Conservation (phyloP, 2,888 invertebrate species). For the Leistus spinibarbis region DNA sequence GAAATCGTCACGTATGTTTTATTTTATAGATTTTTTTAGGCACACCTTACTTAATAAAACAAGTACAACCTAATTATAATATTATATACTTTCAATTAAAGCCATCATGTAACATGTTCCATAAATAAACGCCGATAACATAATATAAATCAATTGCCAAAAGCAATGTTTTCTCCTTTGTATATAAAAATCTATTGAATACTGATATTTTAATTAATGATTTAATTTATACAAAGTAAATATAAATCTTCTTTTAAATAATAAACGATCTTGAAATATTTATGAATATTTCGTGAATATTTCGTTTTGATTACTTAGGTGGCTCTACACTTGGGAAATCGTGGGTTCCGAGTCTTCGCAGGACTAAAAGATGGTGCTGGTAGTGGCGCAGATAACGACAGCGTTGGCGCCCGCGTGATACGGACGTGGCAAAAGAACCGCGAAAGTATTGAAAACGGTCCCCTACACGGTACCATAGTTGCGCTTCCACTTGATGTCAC, state of each 20-base stretch:
- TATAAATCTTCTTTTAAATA: neutral
- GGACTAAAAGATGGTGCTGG: slow-evolving; percentile 66
- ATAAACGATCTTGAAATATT: neutral
- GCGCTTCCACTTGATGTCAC: slow-evolving; percentile 79
- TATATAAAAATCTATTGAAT: too few relatives aligned
- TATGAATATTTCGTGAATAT: too few relatives aligned
- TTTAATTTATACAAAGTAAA: too few relatives aligned
- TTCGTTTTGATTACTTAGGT: slow-evolving; percentile 60
- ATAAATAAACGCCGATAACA: neutral
- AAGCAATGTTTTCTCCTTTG: too few relatives aligned
- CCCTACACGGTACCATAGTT: slow-evolving; percentile 59
- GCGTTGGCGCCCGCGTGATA: slow-evolving; percentile 64
- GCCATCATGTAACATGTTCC: neutral
- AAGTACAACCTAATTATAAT: neutral
- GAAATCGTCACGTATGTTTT: slow-evolving; percentile 13
- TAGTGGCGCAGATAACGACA: slow-evolving; percentile 64
- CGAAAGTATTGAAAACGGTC: slow-evolving; percentile 50
- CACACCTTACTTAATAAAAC: neutral
- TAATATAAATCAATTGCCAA: neutral
- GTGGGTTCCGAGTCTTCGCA: slow-evolving; percentile 80
- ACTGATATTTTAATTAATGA: too few relatives aligned
- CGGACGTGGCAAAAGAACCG: slow-evolving; percentile 59
- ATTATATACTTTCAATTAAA: neutral
- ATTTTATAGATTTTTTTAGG: neutral
- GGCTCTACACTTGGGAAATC: slow-evolving; percentile 72